Evolutionary conservation across 2,888 invertebrate species (phyloP).

Genomic region (Miltochrista miniata): DNA sequence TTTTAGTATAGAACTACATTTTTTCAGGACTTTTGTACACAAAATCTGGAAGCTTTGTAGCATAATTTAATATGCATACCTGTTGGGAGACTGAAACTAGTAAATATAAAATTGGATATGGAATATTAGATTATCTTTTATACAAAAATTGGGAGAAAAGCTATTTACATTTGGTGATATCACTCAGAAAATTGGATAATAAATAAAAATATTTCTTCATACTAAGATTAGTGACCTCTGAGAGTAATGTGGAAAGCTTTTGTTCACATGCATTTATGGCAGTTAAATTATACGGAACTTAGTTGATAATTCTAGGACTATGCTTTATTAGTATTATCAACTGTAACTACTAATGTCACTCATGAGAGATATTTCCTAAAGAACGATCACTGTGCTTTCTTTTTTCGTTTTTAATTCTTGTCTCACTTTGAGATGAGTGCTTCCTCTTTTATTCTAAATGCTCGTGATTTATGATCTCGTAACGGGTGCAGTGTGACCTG

Average conservation of each 20-base stretch:
- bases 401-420: constrained; percentile 58
- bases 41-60: background rate
- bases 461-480: constrained; percentile 51
- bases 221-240: too few relatives aligned
- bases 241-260: too few relatives aligned
- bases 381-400: constrained; percentile 53
- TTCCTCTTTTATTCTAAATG: constrained; percentile 46
- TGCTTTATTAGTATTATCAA: constrained; percentile 36
- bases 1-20: constrained; percentile 1
- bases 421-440: constrained; percentile 41
- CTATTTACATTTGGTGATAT: too few relatives aligned
- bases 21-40: constrained; percentile 2
- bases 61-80: constrained; percentile 5
- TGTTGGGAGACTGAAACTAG: background rate
- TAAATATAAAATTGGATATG: background rate
- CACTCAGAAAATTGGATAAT: too few relatives aligned
- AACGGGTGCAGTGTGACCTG: constrained; percentile 49
- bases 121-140: background rate
- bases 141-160: too few relatives aligned
- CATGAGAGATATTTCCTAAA: constrained; percentile 66
- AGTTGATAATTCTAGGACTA: too few relatives aligned
- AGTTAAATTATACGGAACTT: too few relatives aligned
- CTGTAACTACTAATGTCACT: constrained; percentile 72
- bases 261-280: too few relatives aligned
- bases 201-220: too few relatives aligned